Conservation (phyloP, 92 coral and sea anemone species). For the Nematostella vectensis region DNA sequence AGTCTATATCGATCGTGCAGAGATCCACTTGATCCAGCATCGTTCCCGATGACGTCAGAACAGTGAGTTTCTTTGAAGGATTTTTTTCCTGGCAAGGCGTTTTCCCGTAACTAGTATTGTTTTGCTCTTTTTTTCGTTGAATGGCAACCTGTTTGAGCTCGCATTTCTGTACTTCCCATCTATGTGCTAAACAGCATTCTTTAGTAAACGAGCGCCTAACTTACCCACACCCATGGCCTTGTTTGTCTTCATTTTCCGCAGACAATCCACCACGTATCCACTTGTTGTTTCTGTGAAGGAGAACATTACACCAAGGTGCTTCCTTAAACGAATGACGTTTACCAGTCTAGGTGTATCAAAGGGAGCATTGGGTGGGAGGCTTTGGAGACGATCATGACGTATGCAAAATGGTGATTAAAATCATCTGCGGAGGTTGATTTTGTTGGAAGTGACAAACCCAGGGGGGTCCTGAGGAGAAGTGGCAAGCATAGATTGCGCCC, state of each 20-base stretch:
- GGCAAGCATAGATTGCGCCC: no score
- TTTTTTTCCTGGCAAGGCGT: not conserved
- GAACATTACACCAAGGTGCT: not conserved
- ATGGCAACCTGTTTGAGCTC: not conserved
- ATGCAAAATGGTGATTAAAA: not conserved
- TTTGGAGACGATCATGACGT: not conserved
- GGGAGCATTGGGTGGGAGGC: not conserved
- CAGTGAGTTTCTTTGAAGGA: not conserved
- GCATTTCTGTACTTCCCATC: no score
- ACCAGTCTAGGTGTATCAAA: not conserved
- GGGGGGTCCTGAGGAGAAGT: no score
- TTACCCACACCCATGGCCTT: not conserved
- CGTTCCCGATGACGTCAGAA: not conserved
- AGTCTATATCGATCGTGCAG: not conserved
- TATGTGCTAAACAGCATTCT: no score
- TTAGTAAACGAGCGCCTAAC: not conserved
- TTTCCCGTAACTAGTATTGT: not conserved
- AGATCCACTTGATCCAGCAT: not conserved
- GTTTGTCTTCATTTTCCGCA: not conserved
- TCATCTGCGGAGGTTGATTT: not conserved
- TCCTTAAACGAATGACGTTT: not conserved
- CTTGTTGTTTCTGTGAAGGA: not conserved
- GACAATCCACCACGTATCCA: not conserved
- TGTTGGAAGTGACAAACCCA: not conserved
- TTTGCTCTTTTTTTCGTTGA: not conserved